Conservation (phyloP, 2,888 invertebrate species). For the Parochlus steinenii region DNA sequence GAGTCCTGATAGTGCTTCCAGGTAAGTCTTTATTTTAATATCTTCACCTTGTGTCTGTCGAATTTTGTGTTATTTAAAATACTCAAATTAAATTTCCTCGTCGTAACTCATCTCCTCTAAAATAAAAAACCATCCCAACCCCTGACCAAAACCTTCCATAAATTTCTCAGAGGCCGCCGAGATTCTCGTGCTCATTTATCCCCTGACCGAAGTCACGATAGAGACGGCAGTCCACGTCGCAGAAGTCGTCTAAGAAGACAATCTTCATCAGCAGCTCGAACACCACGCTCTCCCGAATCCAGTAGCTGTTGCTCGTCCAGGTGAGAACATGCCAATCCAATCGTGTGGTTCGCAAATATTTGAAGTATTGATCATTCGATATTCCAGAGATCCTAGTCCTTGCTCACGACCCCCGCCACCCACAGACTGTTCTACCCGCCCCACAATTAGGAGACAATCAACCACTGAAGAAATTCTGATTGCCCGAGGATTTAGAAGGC, state of each 20-base stretch:
- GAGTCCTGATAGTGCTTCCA: conserved; percentile 76
- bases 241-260: conserved; percentile 57
- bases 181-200: conserved; percentile 65
- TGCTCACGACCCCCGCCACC: conserved; percentile 39
- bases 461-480: conserved; percentile 75
- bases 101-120: too few relatives aligned
- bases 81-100: too few relatives aligned
- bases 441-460: conserved; percentile 69
- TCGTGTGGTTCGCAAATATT: background rate
- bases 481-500: conserved; percentile 74
- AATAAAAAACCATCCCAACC: too few relatives aligned
- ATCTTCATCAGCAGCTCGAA: conserved; percentile 56
- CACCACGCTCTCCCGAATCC: conserved; percentile 47
- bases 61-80: too few relatives aligned
- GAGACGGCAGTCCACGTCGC: conserved; percentile 62
- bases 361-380: background rate
- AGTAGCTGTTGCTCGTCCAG: conserved; percentile 56
- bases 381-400: conserved; percentile 64
- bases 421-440: conserved; percentile 40
- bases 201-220: conserved; percentile 63
- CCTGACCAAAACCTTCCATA: background rate
- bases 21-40: conserved; percentile 15
- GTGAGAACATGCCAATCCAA: conserved; percentile 11
- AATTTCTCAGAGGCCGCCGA: conserved; percentile 40
- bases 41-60: background rate